Percentiles rank a stretch among this genome's conserved stretches.
phyloP scores from a whole-genome alignment of 2,888 invertebrate species.

The Protodeltote pygarga region DNA sequence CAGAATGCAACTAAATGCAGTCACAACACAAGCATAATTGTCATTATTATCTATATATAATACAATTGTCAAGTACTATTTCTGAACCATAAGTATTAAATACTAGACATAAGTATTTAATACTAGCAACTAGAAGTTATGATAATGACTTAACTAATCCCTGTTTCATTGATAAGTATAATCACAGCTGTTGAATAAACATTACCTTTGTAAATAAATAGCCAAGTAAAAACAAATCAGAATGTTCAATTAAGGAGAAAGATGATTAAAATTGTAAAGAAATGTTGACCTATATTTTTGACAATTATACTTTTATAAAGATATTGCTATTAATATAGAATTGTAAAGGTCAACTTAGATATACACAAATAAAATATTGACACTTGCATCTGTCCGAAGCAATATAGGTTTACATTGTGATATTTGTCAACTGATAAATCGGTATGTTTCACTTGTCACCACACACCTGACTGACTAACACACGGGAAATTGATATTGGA shows the following conservation, averaged over 20 bases:
- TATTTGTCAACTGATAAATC: constrained; percentile 30
- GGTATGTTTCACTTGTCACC: constrained; percentile 14
- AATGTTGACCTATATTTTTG: constrained; percentile 17
- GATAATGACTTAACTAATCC: constrained; percentile 28
- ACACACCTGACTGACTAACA: constrained; percentile 21
- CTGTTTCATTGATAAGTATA: constrained; percentile 27
- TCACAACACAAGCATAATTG: too few species aligned
- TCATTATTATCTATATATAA: too few species aligned
- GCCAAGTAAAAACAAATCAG: constrained; percentile 5
- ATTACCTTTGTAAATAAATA: constrained; percentile 12
- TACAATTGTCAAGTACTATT: too few species aligned
- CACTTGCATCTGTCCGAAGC: constrained; percentile 1
- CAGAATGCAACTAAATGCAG: too few species aligned
- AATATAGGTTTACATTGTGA: constrained; percentile 4
- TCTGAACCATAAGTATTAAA: constrained; percentile 13
- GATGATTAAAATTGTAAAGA: constrained; percentile 1
- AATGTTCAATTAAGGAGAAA: constrained; percentile 2
- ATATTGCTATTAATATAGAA: too few species aligned
- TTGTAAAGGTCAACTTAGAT: constrained; percentile 33
- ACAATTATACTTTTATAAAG: background rate
- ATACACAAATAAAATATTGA: constrained; percentile 1
- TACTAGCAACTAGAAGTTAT: constrained; percentile 12
- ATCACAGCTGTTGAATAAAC: constrained; percentile 4
- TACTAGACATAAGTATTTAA: background rate
- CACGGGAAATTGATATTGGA: constrained; percentile 8